Percentiles rank a stretch among this genome's conserved stretches.
Conservation (phyloP, 2,888 invertebrate genomes). For the Pocota personata region DNA sequence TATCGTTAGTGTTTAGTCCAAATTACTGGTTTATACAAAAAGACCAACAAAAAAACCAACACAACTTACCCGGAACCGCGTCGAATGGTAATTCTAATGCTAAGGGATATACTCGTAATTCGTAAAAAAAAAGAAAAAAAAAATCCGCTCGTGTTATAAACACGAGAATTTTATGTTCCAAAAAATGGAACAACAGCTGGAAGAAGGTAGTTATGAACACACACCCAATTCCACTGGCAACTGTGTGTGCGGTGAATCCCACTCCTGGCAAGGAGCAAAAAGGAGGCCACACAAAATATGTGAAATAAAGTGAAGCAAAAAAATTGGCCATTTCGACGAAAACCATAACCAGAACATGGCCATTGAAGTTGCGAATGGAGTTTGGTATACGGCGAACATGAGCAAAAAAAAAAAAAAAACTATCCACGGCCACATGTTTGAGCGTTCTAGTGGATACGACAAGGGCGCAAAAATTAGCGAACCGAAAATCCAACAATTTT, state of each 20-base stretch:
- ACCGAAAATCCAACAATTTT: constrained; percentile 46
- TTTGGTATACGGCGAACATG: neutral
- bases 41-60: neutral
- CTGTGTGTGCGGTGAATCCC: neutral
- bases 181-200: constrained; percentile 49
- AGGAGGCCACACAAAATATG: constrained; percentile 2
- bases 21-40: constrained; percentile 23
- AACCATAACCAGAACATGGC: constrained; percentile 71
- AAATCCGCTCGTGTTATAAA: constrained; percentile 38
- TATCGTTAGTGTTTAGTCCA: constrained; percentile 43
- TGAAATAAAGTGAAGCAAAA: constrained; percentile 9
- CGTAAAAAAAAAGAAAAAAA: neutral
- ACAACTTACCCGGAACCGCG: constrained; percentile 45
- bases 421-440: constrained; percentile 53
- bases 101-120: constrained; percentile 29
- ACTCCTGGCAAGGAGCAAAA: constrained; percentile 16
- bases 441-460: constrained; percentile 36
- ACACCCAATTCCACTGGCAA: neutral
- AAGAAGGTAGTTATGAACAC: constrained; percentile 13
- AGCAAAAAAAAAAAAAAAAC: neutral
- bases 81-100: constrained; percentile 24
- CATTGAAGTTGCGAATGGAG: constrained; percentile 47
- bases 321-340: constrained; percentile 62
- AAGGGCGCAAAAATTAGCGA: constrained; percentile 68
- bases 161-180: constrained; percentile 61